phyloP scores from a whole-genome alignment of 1,140 invertebrate genomes.

The Caenorhabditis tropicalis region DNA sequence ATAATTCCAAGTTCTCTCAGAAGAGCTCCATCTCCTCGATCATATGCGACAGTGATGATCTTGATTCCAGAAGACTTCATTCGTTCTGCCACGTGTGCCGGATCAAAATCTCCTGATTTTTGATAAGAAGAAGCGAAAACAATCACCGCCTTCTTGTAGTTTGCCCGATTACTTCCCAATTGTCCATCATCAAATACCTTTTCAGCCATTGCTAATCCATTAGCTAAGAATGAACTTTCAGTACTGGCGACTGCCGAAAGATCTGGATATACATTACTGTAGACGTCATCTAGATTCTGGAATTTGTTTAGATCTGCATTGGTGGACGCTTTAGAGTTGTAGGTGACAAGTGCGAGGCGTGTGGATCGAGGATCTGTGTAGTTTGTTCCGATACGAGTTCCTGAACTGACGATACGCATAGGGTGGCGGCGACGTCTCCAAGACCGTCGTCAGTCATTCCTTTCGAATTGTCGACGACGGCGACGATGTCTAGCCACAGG shows the following conservation, averaged over 20 bases:
- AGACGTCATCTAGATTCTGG: too few species aligned
- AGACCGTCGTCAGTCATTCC: background rate
- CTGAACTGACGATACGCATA: background rate
- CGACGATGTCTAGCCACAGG: background rate
- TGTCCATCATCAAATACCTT: background rate
- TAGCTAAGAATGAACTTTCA: too few species aligned
- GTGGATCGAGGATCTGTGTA: background rate
- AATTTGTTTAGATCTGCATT: background rate
- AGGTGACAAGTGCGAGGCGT: background rate
- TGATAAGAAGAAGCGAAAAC: background rate
- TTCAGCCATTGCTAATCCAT: too few species aligned
- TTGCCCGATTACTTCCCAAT: too few species aligned
- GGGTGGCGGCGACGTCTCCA: background rate
- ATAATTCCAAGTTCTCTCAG: background rate
- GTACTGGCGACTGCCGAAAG: too few species aligned
- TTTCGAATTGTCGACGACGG: background rate
- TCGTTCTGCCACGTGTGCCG: background rate
- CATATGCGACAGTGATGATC: background rate
- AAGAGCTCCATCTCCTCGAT: background rate
- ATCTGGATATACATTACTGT: too few species aligned
- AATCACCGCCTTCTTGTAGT: too few species aligned
- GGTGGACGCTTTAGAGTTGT: background rate
- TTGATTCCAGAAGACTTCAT: background rate
- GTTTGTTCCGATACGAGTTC: background rate
- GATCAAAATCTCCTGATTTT: background rate